These are phyloP conservation scores for Hymenopus coronatus DNA, from an alignment of 2,888 invertebrate genomes.

Conservation along the genomic window DNA sequence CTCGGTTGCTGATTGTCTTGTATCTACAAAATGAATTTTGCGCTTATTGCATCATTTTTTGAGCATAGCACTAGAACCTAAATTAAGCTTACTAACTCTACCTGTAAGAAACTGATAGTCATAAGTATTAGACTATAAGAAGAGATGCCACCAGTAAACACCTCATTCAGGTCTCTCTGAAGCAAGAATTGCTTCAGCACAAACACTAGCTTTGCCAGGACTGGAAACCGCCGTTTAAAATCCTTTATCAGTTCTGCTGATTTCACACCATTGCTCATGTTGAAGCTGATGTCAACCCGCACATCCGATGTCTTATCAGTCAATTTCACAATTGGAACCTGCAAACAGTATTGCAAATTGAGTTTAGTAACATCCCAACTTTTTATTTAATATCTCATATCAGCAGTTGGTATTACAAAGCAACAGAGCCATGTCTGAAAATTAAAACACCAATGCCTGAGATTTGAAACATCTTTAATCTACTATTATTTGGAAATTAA, in stretches of 20 bases:
- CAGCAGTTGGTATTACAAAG: no score
- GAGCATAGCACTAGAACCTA: no score
- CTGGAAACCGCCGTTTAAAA: constrained; percentile 84
- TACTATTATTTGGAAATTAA: no score
- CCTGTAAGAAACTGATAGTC: constrained; percentile 94
- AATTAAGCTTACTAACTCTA: constrained; percentile 40
- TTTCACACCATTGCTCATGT: constrained; percentile 96
- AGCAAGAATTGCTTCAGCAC: constrained; percentile 98
- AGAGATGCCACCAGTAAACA: constrained; percentile 98
- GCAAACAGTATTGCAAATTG: constrained; percentile 31
- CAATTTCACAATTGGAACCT: constrained; percentile 95
- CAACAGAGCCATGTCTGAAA: no score
- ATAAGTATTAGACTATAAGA: constrained; percentile 98
- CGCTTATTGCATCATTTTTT: no score
- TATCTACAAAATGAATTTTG: no score
- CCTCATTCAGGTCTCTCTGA: constrained; percentile 97
- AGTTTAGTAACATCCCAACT: neutral
- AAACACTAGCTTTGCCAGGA: constrained; percentile 90
- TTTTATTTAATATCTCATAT: no score
- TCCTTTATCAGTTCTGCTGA: constrained; percentile 94
- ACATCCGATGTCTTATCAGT: constrained; percentile 84
- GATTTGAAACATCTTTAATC: no score
- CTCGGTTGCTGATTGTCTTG: no score
- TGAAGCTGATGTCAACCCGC: constrained; percentile 98
- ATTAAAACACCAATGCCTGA: no score